Evolutionary conservation across 1,140 invertebrate species (phyloP), one percentile per base, ranked within the genome.

Genomic region (Sitophilus oryzae): DNA sequence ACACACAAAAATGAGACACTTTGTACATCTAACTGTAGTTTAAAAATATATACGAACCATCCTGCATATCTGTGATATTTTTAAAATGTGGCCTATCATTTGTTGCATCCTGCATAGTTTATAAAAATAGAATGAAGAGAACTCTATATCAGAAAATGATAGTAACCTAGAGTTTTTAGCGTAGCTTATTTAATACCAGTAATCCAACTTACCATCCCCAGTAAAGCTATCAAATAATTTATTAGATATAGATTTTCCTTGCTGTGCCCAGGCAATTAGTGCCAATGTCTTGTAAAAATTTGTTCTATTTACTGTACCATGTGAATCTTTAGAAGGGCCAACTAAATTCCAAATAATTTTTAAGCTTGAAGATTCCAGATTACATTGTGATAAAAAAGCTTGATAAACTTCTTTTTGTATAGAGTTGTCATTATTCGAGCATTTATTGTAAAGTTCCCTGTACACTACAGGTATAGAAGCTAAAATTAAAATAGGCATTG

Each of bases 271-370:
- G 3, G 81, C 83, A 38, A 84, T 76, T 15, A 85, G 71, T 1
- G 83, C 83, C 34, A 86, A 69, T 11, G 81, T 82, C 73, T 84
- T 85, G 66, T 84, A 86, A 5, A 82, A 62, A 60, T 73, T 75
- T 38, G 74, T 77, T 52, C 80, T 69, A 5, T 78, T 80, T 10
- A 86, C 67, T 50, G 75, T 74, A 14, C 80, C 81, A 52, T 78
- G 74, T 41, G 79, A 78, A 4, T 49, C 22, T 20, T 49, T 48
- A 1, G 30, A 35, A 50, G 75, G 76, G 53, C 82, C 81, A 2
- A 82, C 77, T 23, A 81, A 57, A 54, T 85, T 81, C 82, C 82
- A 85, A 67, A 86, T 85, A 77, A 76, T 56, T 52, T 78, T 79
- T 21, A 84, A 72, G 46, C 78, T 73, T 19, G 74, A 67, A 52